Evolutionary conservation across 64 coral and sea anemone genomes (phyloP).

Genomic region (Catalaphyllia jardinei): DNA sequence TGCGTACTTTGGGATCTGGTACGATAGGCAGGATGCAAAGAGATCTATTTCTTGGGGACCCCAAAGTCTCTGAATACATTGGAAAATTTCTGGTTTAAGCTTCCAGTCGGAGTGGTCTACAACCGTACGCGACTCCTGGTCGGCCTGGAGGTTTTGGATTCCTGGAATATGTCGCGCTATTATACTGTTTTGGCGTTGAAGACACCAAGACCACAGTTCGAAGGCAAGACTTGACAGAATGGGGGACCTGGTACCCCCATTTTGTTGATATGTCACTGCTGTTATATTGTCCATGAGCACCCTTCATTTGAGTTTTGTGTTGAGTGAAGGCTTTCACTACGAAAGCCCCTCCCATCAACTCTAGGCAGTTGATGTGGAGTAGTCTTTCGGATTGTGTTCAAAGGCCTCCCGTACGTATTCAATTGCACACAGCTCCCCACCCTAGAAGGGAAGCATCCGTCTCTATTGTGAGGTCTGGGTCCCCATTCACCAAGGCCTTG

Average conservation of each 20-base stretch:
- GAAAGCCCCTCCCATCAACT: no score
- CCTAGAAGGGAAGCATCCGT: no score
- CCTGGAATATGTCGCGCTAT: background rate
- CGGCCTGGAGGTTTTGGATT: background rate
- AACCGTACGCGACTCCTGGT: background rate
- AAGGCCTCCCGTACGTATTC: background rate
- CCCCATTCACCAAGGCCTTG: background rate
- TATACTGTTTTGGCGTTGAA: background rate
- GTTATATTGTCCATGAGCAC: background rate
- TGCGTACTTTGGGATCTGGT: background rate
- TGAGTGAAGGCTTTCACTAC: background rate
- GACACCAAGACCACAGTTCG: conserved; percentile 8
- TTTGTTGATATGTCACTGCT: conserved; percentile 29
- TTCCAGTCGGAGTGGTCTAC: no score
- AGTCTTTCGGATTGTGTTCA: background rate
- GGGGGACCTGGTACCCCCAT: conserved; percentile 25
- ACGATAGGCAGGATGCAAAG: background rate
- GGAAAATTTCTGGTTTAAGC: no score
- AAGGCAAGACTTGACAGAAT: conserved; percentile 2
- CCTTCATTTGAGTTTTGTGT: background rate
- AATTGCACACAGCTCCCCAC: conserved; percentile 10
- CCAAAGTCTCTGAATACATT: background rate
- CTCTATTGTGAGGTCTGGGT: no score
- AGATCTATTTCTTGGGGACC: background rate
- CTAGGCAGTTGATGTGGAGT: conserved; percentile 2